A percentile compares a stretch with the other conserved stretches of the same genome.
phyloP scores from a whole-genome alignment of 2,797 vertebrate genomes.

The Argentina silus region DNA sequence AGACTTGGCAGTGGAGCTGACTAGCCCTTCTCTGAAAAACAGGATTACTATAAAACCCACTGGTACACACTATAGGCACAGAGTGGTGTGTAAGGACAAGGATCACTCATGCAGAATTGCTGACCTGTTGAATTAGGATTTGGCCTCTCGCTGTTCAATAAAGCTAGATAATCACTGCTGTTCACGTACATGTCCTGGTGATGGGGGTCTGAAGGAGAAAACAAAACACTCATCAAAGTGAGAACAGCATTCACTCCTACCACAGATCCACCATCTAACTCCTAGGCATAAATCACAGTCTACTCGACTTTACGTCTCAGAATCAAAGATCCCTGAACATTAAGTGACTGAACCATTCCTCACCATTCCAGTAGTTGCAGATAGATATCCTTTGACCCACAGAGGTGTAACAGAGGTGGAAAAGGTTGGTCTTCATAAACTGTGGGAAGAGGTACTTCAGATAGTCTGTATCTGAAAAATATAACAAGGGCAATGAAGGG shows the following conservation, averaged over 20 bases:
- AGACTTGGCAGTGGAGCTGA: no score
- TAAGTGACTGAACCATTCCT: slow-evolving; percentile 39
- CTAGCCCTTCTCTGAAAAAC: background rate
- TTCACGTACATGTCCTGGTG: slow-evolving; percentile 88
- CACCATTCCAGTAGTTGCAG: slow-evolving; percentile 96
- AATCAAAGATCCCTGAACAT: no score
- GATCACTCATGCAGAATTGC: slow-evolving; percentile 17
- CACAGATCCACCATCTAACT: background rate
- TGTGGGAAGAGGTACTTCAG: slow-evolving; percentile 88
- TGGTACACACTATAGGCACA: background rate
- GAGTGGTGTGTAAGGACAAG: background rate
- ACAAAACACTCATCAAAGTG: slow-evolving; percentile 6
- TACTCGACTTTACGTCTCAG: no score
- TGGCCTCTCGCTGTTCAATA: slow-evolving; percentile 84
- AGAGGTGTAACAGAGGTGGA: slow-evolving; percentile 85
- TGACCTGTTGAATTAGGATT: slow-evolving; percentile 87
- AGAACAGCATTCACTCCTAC: background rate
- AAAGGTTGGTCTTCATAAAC: slow-evolving; percentile 87
- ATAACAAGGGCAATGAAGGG: no score
- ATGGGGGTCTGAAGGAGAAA: slow-evolving; percentile 82
- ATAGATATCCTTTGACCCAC: slow-evolving; percentile 89
- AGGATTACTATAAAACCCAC: background rate
- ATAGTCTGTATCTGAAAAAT: slow-evolving; percentile 85
- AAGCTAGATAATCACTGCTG: slow-evolving; percentile 87
- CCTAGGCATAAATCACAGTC: background rate